Conservation (phyloP, 2,888 invertebrate genomes). For the Chesias legatella region DNA sequence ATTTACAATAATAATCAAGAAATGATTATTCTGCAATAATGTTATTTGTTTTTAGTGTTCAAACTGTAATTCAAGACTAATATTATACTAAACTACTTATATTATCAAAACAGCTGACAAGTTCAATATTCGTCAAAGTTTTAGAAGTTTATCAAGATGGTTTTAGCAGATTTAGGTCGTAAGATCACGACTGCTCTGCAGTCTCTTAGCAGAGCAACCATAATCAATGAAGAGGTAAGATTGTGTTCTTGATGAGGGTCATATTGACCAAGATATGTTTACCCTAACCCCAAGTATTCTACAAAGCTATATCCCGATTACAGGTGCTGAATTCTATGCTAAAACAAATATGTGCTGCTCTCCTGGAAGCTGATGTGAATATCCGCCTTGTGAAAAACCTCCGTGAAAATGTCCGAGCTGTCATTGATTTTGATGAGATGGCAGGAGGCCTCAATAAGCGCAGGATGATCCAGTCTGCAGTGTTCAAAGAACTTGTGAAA, state of each 20-base stretch:
- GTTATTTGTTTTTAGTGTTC: constrained; percentile 30
- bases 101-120: constrained; percentile 41
- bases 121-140: constrained; percentile 27
- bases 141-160: constrained; percentile 85
- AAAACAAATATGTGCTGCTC: constrained; percentile 98
- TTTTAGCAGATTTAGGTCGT: constrained; percentile 99
- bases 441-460: constrained; percentile 98
- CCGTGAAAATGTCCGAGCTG: constrained; percentile 97
- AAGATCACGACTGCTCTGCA: constrained; percentile 99
- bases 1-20: background rate
- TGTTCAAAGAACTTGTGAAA: constrained; percentile 98
- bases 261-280: background rate
- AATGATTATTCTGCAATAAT: constrained; percentile 30
- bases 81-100: constrained; percentile 17
- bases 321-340: constrained; percentile 99
- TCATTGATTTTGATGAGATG: constrained; percentile 99
- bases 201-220: constrained; percentile 97
- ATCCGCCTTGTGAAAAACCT: constrained; percentile 96
- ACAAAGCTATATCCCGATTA: constrained; percentile 3
- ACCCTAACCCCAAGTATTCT: background rate
- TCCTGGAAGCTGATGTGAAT: constrained; percentile 98
- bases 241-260: background rate
- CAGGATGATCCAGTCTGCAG: constrained; percentile 99
- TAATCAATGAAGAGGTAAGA: constrained; percentile 97
- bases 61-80: constrained; percentile 13